Base-by-base conservation (phyloP, 1,140 invertebrate genomes). In the Yoshiicerus persimilis region DNA sequence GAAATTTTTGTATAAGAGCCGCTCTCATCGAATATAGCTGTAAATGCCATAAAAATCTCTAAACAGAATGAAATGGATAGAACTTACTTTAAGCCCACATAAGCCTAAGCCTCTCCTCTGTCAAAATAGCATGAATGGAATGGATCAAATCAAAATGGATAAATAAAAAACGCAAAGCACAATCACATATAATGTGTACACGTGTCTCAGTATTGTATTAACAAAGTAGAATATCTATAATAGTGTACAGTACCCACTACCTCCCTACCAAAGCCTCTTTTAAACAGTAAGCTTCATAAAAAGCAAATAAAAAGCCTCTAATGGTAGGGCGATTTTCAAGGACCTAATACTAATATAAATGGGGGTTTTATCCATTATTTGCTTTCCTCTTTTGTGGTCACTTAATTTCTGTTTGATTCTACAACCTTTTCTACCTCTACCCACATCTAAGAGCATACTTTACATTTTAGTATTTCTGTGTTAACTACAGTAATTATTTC, bases 131-230 rank as follows among this genome's bases (percentile, higher is more conserved):
- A 80, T 80, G 75, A 80, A 80, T 80, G 13, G 75, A 38, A 80
- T 80, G 32, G 75, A 80, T 80, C 75, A 80, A 80, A 80, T 80
- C 32, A 80, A 80, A 80, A 80, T 36, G 75, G 32, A 80, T 36
- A 80, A 80, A 80, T 80, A 80, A 80, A 80, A 70, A 80, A 80
- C 32, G 75, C 32, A 80, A 80, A 23, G 75, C 75, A 36, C 75
- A 80, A 30, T 80, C 75, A 66, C 62, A 66, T 25, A 10, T n/a
- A 25, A n/a, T n/a, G n/a, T 66, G 23, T 66, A 66, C 62, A 36
- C 75, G 32, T n/a, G 30, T 36, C 32, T 36, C n/a, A n/a, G 25
- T 30, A 70, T 11, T 30, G 27, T 25, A 30, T 70, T 27, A 70
- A 27, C 64, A 30, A 70, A 70, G 64, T 56, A 56, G n/a, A n/a